Percentiles rank a stretch among this genome's conserved stretches.
Evolutionary conservation across 2,888 invertebrate genomes (phyloP).

Genomic region (Pyrochroa serraticornis): DNA sequence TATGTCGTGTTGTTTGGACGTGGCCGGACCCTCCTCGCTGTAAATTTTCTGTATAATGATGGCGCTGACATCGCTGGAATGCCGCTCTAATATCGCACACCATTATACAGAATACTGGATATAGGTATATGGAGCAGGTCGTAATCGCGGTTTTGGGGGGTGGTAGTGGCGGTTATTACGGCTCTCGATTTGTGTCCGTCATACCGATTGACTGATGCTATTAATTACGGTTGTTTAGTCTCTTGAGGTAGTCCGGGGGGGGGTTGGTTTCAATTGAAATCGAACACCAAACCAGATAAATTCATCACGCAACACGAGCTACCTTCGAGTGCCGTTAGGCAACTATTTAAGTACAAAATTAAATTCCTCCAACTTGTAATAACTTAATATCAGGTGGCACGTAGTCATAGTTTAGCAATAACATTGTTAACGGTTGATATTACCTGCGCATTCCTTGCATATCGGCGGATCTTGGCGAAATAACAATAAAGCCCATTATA

Average conservation of each 20-base stretch:
- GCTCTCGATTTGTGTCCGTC: not conserved
- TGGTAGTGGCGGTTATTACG: slow-evolving; percentile 2
- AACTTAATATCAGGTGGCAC: slow-evolving; percentile 40
- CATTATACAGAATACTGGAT: slow-evolving; percentile 35
- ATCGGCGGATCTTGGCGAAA: slow-evolving; percentile 14
- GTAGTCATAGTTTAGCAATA: slow-evolving; percentile 36
- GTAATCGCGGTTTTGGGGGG: slow-evolving; percentile 1
- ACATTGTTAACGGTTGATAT: slow-evolving; percentile 38
- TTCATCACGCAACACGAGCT: not conserved
- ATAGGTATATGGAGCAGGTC: slow-evolving; percentile 37
- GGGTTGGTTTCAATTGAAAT: not conserved
- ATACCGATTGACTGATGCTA: no score
- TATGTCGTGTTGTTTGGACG: slow-evolving; percentile 25
- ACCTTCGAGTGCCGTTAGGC: not conserved
- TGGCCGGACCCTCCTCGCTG: slow-evolving; percentile 38
- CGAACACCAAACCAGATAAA: not conserved
- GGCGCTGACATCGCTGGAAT: slow-evolving; percentile 51
- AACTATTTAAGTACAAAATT: slow-evolving; percentile 36
- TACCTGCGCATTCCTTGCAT: slow-evolving; percentile 29
- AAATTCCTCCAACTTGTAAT: slow-evolving; percentile 40
- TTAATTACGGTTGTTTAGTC: no score
- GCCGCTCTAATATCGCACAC: slow-evolving; percentile 47
- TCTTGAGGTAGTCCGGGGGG: no score
- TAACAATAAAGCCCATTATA: slow-evolving; percentile 15
- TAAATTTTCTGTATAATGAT: slow-evolving; percentile 56